Conservation (phyloP, 2,797 vertebrate species). For the Cebuella pygmaea region DNA sequence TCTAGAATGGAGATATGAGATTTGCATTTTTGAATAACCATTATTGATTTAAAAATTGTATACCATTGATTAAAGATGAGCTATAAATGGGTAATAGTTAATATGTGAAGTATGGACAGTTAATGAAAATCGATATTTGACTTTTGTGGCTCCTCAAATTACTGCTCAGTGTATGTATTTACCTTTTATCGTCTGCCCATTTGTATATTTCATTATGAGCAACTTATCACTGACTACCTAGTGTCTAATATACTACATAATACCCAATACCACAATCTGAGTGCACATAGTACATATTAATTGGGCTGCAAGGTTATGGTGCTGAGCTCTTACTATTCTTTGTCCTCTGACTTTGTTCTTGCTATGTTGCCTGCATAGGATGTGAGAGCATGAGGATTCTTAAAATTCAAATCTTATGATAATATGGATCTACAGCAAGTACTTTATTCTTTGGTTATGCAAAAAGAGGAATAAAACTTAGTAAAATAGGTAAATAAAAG, state of each 20-base stretch:
- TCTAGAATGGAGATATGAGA: not conserved
- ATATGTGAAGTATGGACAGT: not conserved
- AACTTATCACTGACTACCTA: not conserved
- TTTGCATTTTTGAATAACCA: not conserved
- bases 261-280: not conserved
- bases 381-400: not conserved
- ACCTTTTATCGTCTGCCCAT: not conserved
- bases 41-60: not conserved
- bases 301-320: not conserved
- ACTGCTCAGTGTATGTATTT: not conserved
- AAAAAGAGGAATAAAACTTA: not conserved
- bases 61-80: not conserved
- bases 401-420: not conserved
- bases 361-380: not conserved
- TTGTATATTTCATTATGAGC: not conserved
- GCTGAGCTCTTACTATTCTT: not conserved
- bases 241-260: not conserved
- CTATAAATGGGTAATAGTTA: not conserved
- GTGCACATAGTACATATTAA: not conserved
- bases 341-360: not conserved
- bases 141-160: not conserved
- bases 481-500: not conserved
- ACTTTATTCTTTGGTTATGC: not conserved
- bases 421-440: not conserved
- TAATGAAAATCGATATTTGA: not conserved